phyloP scores from a whole-genome alignment of 2,113 vertebrate species.

The Pithys albifrons region DNA sequence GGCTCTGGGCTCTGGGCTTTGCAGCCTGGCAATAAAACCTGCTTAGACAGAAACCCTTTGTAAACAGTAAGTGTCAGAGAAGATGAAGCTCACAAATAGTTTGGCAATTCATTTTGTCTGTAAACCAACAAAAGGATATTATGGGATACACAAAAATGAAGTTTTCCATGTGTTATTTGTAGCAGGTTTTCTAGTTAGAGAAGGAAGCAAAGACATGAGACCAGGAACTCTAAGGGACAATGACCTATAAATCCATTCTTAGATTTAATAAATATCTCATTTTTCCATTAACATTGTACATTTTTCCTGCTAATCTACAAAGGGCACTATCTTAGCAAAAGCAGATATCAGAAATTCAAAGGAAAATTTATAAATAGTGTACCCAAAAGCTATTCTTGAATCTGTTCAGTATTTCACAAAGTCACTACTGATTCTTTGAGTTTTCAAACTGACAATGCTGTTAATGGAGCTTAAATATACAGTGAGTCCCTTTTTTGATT shows the following conservation, averaged over 20 bases:
- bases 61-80: not conserved
- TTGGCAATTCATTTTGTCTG: not conserved
- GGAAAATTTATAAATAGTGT: not conserved
- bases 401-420: not conserved
- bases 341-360: not conserved
- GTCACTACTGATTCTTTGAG: not conserved
- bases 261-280: not conserved
- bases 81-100: not conserved
- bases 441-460: not conserved
- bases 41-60: not conserved
- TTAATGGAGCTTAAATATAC: not conserved
- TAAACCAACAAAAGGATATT: not conserved
- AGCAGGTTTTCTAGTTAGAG: not conserved
- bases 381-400: not conserved
- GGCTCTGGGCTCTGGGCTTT: not conserved
- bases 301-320: not conserved
- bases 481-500: not conserved
- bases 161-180: not conserved
- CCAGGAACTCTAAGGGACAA: not conserved
- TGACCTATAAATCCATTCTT: not conserved
- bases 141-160: not conserved
- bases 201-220: not conserved
- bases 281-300: not conserved
- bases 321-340: not conserved
- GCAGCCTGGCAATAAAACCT: not conserved